A percentile compares a stretch with the other conserved stretches of the same genome.
Conservation (phyloP, 92 coral and sea anemone species). For the Bergia sp. region DNA sequence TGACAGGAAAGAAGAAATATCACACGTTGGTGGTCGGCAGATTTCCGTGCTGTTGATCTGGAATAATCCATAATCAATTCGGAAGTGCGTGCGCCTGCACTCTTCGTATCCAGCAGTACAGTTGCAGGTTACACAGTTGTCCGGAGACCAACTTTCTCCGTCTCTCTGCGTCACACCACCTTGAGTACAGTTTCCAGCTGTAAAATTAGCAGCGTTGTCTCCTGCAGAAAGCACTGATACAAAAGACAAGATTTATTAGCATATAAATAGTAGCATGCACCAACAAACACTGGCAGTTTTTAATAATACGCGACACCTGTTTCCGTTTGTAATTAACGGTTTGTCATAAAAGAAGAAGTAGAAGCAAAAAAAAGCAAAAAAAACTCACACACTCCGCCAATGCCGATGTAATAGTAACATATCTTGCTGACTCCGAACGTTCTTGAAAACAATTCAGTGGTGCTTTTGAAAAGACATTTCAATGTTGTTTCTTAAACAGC, state of each 20-base stretch:
- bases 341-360: background rate
- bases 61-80: background rate
- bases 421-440: background rate
- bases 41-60: conserved; percentile 2
- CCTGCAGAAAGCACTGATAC: background rate
- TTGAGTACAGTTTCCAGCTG: background rate
- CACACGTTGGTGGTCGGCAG: background rate
- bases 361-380: background rate
- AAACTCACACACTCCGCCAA: background rate
- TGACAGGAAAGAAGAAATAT: background rate
- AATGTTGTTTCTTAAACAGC: too few species aligned
- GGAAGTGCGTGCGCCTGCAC: background rate
- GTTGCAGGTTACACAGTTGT: background rate
- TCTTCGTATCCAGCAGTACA: background rate
- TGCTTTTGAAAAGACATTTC: background rate
- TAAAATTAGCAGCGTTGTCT: background rate
- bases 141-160: background rate
- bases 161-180: background rate
- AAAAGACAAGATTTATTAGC: background rate
- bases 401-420: too few species aligned
- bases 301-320: background rate
- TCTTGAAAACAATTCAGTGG: background rate
- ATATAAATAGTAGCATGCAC: background rate
- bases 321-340: background rate
- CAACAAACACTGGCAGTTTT: background rate